Evolutionary conservation across 2,113 vertebrate species (phyloP), one percentile per base, ranked within the genome.

Genomic region (Eubucco bourcierii): DNA sequence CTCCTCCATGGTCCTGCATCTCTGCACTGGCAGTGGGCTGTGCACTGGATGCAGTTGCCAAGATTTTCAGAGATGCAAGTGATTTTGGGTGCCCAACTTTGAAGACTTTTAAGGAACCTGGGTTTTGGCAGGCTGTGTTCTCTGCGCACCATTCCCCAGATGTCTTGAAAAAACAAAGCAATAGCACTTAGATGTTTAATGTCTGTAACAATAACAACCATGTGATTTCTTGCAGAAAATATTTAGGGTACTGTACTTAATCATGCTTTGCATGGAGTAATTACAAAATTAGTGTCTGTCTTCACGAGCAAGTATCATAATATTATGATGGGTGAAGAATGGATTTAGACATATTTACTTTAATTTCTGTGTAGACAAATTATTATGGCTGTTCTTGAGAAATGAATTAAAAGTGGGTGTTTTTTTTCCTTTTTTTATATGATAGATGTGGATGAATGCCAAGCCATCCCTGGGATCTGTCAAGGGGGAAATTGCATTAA

Each of bases 401-500:
- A 97, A 80, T 88, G 34, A 94, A 91, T 96, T 97, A 88, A 90
- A 96, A 94, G 65, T 95, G 68, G 41, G 14, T 84, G 17, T 68
- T 80, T 90, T 84, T 89, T 88, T 34, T n/a, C n/a, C 53, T 46
- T 88, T 97, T 65, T 94, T 95, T 93, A 85, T 97, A 84, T 97
- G 88, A 92, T 96, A 99, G 99, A 99, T 98, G 99, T 99, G 98
- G 99, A 99, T 72, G 99, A 99, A 97, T 99, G 99, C 98, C 99
- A 99, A 97, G 99, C 99, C 95, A 99, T 99, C 97, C 99, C 99
- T 95, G 99, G 99, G 87, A 98, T 99, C 97, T 99, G 99, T 98
- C 98, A 99, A 93, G 99, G 99, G 92, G 99, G 99, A 98, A 99
- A 99, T 98, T 99, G 99, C 95, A 98, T 99, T 98, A 99, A 99